A percentile compares a stretch with the other conserved stretches of the same genome.
Evolutionary conservation across 2,113 vertebrate species (phyloP).

Genomic region (Geococcyx californianus): DNA sequence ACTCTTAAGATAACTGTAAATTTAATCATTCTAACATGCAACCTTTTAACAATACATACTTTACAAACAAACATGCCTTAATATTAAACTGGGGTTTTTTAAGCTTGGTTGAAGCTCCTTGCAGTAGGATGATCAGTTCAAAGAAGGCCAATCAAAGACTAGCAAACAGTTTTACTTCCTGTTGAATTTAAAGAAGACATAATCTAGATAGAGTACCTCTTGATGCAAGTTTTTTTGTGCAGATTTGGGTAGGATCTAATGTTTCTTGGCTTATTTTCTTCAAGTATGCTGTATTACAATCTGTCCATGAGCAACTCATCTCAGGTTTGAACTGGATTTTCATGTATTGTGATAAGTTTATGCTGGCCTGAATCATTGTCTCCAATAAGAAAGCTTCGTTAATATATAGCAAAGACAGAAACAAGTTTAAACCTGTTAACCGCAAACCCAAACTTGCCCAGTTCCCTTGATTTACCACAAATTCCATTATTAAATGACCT

Average conservation of each 20-base stretch:
- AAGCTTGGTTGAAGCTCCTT: neutral
- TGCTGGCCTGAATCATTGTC: neutral
- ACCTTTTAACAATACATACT: neutral
- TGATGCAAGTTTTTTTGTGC: neutral
- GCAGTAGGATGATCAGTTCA: neutral
- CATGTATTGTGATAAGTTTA: neutral
- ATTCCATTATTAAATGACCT: conserved; percentile 61
- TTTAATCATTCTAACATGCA: neutral
- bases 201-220: neutral
- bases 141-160: neutral
- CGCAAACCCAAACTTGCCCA: conserved; percentile 26
- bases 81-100: neutral
- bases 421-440: conserved; percentile 32
- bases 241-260: neutral
- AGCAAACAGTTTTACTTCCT: neutral
- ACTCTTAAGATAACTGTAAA: neutral
- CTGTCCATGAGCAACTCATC: neutral
- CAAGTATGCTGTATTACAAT: neutral
- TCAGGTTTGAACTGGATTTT: conserved; percentile 32
- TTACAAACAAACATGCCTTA: neutral
- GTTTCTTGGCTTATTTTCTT: conserved; percentile 12
- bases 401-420: neutral
- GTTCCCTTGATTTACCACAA: conserved; percentile 62
- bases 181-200: neutral
- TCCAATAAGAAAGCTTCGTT: neutral